Percentiles rank a stretch among this genome's conserved stretches.
These are phyloP conservation scores for Dryomyza anilis DNA, from an alignment of 2,888 invertebrate species.

Conservation along the genomic window DNA sequence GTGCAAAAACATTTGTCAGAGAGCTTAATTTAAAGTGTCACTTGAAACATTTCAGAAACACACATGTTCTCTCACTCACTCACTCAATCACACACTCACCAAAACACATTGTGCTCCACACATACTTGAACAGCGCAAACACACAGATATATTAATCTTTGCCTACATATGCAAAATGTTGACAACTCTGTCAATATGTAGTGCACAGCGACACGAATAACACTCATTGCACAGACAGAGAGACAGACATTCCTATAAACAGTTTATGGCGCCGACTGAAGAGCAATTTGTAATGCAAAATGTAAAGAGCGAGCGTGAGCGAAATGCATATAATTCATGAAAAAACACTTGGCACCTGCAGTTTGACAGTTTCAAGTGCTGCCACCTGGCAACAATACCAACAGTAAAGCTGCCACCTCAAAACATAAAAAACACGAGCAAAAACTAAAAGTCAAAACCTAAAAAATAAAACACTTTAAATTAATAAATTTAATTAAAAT, in stretches of 20 bases:
- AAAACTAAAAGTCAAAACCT: neutral
- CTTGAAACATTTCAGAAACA: conserved; percentile 26
- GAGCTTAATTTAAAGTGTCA: conserved; percentile 23
- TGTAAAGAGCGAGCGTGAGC: neutral
- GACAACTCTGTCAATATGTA: neutral
- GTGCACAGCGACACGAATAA: neutral
- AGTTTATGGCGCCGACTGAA: too few species aligned
- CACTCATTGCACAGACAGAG: neutral
- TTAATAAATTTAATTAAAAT: neutral
- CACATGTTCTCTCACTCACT: neutral
- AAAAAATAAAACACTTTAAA: neutral
- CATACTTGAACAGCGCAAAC: neutral
- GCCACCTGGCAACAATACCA: neutral
- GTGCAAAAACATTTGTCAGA: conserved; percentile 13
- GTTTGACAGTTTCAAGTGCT: conserved; percentile 14
- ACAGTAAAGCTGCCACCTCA: neutral
- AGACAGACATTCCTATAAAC: too few species aligned
- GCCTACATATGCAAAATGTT: too few species aligned
- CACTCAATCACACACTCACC: neutral
- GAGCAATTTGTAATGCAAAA: conserved; percentile 3
- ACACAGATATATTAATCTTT: too few species aligned
- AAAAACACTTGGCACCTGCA: conserved; percentile 1
- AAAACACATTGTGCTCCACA: neutral
- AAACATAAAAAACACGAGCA: neutral
- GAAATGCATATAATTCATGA: neutral